Evolutionary conservation across 2,113 vertebrate species (phyloP), one percentile per base, ranked within the genome.

Genomic region (Pomatorhinus ruficollis): DNA sequence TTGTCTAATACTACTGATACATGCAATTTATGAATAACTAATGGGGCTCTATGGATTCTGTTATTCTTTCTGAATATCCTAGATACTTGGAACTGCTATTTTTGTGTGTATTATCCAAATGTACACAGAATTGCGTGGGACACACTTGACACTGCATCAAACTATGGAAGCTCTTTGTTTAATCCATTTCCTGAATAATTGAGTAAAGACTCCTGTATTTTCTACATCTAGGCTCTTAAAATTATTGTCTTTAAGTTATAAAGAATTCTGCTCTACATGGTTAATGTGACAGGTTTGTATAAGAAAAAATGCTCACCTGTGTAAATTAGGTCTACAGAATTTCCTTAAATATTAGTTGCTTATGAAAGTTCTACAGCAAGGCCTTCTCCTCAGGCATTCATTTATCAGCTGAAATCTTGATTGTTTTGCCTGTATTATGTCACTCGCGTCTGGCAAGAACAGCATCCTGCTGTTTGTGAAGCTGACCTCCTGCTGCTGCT

Each of bases 381-480:
- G 64, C n/a, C 42, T 96, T 91, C 90, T 85, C 47, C 66, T 94
- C 81, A 87, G 82, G 69, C 81, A 42, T 85, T 68, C 63, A 40
- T 94, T 95, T 95, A 93, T 97, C 94, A 87, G 71, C 84, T 95
- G 35, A 92, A 89, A 90, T 93, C 89, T 74, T 87, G 44, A 68
- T 93, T 94, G 77, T 96, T 96, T 97, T 96, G 87, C 96, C 93
- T 96, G 96, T 87, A 96, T 96, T 96, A 95, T 97, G 96, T 97
- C 97, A 97, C 87, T 97, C 90, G 72, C 2, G 56, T 84, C 97
- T 95, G 93, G 92, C 85, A 93, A 37, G 95, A 95, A 49, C 92
- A 95, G 96, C 80, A 85, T 94, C 95, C 92, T 96, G 94, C 96
- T 97, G 95, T 80, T 95, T 95, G 86, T 87, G 96, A 97, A 95